Evolutionary conservation across 2,888 invertebrate species (phyloP).

Genomic region (Auanema sp.): DNA sequence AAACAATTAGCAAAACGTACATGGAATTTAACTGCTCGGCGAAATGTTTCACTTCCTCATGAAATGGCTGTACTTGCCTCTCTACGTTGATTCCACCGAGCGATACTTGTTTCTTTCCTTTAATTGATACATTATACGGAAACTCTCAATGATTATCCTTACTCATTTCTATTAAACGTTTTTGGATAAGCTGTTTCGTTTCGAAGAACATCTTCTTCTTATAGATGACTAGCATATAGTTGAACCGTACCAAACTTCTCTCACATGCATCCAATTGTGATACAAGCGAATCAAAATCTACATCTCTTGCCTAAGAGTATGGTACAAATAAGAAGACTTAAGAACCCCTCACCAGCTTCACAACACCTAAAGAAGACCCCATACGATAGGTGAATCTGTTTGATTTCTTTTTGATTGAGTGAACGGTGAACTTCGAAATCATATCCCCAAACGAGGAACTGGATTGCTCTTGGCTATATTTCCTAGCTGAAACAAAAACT

Average conservation of each 20-base stretch:
- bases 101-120: conserved; percentile 30
- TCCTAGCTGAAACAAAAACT: conserved; percentile 41
- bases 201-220: conserved; percentile 43
- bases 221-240: conserved; percentile 45
- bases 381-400: conserved; percentile 59
- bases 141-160: conserved; percentile 7
- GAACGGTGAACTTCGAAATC: conserved; percentile 54
- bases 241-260: conserved; percentile 46
- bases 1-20: conserved; percentile 1
- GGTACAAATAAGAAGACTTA: background rate
- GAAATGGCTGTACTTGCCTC: conserved; percentile 29
- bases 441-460: conserved; percentile 36
- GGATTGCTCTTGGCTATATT: conserved; percentile 43
- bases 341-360: conserved; percentile 32
- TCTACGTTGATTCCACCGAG: conserved; percentile 25
- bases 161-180: conserved; percentile 35
- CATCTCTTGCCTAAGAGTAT: conserved; percentile 33
- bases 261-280: conserved; percentile 49
- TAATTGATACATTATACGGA: background rate
- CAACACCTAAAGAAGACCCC: conserved; percentile 51
- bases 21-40: conserved; percentile 20
- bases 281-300: conserved; percentile 48
- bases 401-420: conserved; percentile 56
- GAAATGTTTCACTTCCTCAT: conserved; percentile 28
- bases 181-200: conserved; percentile 33